Conservation (phyloP, 2,797 vertebrate genomes). For the Ceryle rudis region DNA sequence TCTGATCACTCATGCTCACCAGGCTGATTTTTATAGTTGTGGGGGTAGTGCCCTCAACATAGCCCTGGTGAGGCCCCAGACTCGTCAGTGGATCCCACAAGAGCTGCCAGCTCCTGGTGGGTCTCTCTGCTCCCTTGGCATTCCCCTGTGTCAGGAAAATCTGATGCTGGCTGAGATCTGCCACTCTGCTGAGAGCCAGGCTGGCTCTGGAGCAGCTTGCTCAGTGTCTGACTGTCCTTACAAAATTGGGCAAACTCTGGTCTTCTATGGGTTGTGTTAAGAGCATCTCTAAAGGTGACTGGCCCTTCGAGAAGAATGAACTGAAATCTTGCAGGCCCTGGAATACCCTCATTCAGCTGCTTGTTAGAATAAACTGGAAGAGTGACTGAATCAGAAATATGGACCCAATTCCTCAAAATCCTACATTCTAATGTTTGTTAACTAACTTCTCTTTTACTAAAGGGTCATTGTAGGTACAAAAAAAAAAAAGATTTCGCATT, state of each 20-base stretch:
- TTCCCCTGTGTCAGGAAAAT: background rate
- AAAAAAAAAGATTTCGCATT: background rate
- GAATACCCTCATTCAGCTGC: background rate
- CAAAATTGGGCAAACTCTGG: fast-evolving
- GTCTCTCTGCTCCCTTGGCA: too few species aligned
- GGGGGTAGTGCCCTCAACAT: too few species aligned
- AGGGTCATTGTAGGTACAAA: background rate
- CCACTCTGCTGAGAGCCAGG: too few species aligned
- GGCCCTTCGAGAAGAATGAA: background rate
- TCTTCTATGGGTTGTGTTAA: background rate
- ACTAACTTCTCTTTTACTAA: background rate
- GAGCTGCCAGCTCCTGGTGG: too few species aligned
- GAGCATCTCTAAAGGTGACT: background rate
- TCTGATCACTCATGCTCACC: too few species aligned
- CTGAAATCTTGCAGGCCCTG: background rate
- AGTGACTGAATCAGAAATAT: background rate
- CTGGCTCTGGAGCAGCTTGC: too few species aligned
- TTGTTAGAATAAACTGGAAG: background rate
- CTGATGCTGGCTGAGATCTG: too few species aligned
- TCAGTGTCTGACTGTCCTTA: too few species aligned
- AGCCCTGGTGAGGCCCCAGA: too few species aligned
- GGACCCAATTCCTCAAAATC: background rate
- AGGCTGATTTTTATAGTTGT: too few species aligned
- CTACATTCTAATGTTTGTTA: background rate
- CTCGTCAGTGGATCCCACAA: too few species aligned